phyloP scores from a whole-genome alignment of 2,113 vertebrate species.

The Miniopterus natalensis region DNA sequence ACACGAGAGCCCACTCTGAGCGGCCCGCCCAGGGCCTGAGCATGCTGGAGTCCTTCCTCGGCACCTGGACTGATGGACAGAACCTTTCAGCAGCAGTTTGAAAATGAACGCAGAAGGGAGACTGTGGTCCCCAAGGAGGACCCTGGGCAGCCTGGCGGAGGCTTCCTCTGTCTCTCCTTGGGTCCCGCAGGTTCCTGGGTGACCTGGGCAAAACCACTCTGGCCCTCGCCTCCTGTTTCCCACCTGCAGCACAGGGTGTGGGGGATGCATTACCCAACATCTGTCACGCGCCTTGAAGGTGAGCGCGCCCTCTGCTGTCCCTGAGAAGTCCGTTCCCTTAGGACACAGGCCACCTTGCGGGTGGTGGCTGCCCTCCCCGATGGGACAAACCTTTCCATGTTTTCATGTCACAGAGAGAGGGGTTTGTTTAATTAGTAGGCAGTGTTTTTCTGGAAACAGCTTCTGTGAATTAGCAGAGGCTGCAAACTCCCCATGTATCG shows the following conservation, averaged over 20 bases:
- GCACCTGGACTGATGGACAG: neutral
- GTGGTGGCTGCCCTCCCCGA: neutral
- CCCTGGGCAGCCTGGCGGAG: too few species aligned
- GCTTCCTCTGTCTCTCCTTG: neutral
- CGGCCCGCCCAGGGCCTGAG: neutral
- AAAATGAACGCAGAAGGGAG: neutral
- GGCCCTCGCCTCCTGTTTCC: neutral
- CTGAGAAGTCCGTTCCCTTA: slow-evolving; percentile 28
- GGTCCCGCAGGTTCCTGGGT: neutral
- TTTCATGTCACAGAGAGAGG: slow-evolving; percentile 66
- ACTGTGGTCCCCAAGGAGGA: neutral
- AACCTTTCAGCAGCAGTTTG: neutral
- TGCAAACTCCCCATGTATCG: slow-evolving; percentile 46
- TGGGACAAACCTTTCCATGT: slow-evolving; percentile 46
- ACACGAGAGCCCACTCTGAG: neutral
- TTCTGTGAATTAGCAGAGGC: slow-evolving; percentile 61
- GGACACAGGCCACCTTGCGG: neutral
- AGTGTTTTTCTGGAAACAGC: slow-evolving; percentile 61
- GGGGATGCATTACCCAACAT: slow-evolving; percentile 25
- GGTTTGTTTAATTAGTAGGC: slow-evolving; percentile 69
- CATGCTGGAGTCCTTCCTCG: accelerated
- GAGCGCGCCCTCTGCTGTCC: neutral
- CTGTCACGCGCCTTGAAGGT: slow-evolving; percentile 45
- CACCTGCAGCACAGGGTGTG: neutral
- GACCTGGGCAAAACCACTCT: neutral